Evolutionary conservation across 2,797 vertebrate genomes (phyloP).

Genomic region (Nyctibius grandis): DNA sequence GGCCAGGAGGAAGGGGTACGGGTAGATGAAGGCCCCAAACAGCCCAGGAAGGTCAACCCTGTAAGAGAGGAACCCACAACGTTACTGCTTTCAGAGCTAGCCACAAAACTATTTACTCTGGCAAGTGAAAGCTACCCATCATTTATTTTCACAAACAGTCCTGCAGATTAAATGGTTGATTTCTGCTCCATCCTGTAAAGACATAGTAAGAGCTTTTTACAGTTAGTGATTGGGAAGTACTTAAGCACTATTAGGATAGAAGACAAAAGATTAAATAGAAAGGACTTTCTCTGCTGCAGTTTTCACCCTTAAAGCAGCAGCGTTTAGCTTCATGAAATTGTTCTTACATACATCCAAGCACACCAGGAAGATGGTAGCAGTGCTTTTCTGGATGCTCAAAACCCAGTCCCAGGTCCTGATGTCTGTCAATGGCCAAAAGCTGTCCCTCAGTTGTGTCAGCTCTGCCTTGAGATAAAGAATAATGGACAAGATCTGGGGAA

Average conservation of each 20-base stretch:
- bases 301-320: not conserved
- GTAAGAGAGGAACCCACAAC: not conserved
- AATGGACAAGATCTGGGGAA: not conserved
- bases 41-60: not conserved
- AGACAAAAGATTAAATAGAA: not conserved
- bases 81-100: not conserved
- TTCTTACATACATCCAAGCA: not conserved
- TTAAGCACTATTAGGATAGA: not conserved
- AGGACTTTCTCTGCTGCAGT: not conserved
- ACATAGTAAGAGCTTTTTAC: not conserved
- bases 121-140: not conserved
- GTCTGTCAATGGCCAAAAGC: not conserved
- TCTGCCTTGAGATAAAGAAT: not conserved
- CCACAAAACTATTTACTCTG: not conserved
- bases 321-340: not conserved
- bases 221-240: not conserved
- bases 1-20: not conserved
- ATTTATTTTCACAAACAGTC: not conserved
- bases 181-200: not conserved
- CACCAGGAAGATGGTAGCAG: not conserved
- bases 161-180: not conserved
- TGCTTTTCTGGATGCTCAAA: not conserved
- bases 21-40: not conserved
- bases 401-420: not conserved
- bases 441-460: not conserved